Percentiles rank a stretch among this genome's conserved stretches.
Evolutionary conservation across 1,140 invertebrate genomes (phyloP).

Genomic region (Conus ventricosus): DNA sequence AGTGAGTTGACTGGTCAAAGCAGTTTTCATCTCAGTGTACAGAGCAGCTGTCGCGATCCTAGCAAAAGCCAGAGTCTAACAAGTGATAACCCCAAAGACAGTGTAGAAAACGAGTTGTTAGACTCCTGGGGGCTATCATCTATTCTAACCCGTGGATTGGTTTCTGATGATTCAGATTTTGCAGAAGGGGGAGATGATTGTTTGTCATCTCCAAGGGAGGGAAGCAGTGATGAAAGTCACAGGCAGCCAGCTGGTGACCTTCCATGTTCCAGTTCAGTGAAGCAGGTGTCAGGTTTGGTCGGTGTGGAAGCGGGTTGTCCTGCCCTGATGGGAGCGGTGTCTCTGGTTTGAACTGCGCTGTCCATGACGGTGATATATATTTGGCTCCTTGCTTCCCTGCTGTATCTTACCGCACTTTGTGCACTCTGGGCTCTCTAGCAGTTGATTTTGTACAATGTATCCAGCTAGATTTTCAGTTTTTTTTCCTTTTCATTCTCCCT

Average conservation of each 20-base stretch:
- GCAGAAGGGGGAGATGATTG: background rate
- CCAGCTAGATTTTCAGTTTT: conserved; percentile 3
- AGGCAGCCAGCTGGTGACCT: background rate
- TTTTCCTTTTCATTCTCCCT: background rate
- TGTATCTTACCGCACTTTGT: conserved; percentile 1
- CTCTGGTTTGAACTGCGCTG: background rate
- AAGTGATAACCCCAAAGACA: background rate
- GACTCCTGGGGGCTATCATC: conserved; percentile 33
- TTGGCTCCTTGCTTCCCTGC: background rate
- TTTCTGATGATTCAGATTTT: background rate
- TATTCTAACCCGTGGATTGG: conserved; percentile 14
- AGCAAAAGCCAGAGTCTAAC: background rate
- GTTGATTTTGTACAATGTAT: background rate
- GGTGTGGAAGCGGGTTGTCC: background rate
- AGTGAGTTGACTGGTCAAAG: background rate
- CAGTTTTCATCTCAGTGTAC: background rate
- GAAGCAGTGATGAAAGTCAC: background rate
- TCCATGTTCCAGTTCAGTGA: conserved; percentile 2
- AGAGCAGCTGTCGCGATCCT: background rate
- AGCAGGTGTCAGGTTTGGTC: conserved; percentile 1
- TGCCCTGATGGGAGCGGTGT: background rate
- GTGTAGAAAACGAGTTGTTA: conserved; percentile 18
- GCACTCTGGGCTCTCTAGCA: conserved; percentile 12
- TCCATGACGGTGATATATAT: conserved; percentile 9
- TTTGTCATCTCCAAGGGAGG: background rate